These are phyloP conservation scores for Pipistrellus nathusii DNA, from an alignment of 2,797 vertebrate genomes.

Conservation along the genomic window DNA sequence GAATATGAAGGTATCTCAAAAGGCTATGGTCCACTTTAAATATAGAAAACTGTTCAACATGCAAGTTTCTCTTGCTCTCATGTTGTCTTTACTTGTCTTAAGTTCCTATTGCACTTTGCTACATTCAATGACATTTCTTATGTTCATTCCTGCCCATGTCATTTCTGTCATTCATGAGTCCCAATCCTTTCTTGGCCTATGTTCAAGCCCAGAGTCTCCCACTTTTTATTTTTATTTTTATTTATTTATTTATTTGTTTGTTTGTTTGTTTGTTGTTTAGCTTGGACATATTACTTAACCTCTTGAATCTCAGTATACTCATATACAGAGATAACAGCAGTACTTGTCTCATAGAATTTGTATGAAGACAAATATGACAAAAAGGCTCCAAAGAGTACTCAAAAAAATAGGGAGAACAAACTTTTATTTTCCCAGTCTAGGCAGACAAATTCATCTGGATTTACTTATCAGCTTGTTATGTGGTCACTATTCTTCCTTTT, in stretches of 20 bases:
- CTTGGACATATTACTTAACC: background rate
- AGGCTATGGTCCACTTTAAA: background rate
- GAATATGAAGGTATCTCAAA: background rate
- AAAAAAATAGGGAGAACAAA: background rate
- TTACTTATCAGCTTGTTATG: background rate
- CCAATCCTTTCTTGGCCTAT: background rate
- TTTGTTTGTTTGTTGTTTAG: background rate
- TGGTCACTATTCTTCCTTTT: conserved; percentile 19
- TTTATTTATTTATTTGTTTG: too few species aligned
- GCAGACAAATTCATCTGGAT: background rate
- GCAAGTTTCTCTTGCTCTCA: background rate
- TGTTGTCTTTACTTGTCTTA: background rate
- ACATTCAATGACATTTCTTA: background rate
- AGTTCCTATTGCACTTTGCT: background rate
- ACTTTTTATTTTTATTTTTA: background rate
- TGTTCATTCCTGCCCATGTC: background rate
- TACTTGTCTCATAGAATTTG: background rate
- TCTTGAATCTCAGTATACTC: conserved; percentile 22
- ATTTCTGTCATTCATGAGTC: background rate
- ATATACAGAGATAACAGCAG: background rate
- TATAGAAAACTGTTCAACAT: background rate
- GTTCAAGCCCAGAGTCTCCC: background rate
- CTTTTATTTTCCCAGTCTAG: background rate
- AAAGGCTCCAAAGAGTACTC: background rate
- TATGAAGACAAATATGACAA: background rate